Percentiles rank a stretch among this genome's conserved stretches.
Evolutionary conservation across 1,140 invertebrate species (phyloP).

Genomic region (Solenopsis invicta): DNA sequence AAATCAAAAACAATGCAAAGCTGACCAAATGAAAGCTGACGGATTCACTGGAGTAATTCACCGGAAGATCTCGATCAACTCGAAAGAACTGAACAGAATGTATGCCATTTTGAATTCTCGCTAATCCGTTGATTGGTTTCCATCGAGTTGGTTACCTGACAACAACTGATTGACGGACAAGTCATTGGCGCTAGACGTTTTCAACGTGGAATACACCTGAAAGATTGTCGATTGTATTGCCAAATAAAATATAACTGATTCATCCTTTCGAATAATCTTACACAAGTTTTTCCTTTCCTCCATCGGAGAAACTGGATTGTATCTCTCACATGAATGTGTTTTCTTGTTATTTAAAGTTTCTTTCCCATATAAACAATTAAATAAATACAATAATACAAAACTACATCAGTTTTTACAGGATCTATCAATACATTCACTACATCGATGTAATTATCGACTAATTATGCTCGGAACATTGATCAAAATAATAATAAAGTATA

Average conservation of each 20-base stretch:
- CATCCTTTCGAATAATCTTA: slow-evolving; percentile 52
- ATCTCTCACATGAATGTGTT: slow-evolving; percentile 36
- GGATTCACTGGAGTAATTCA: slow-evolving; percentile 17
- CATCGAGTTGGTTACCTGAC: slow-evolving; percentile 66
- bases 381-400: not conserved
- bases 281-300: not conserved
- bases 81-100: slow-evolving; percentile 7
- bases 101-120: slow-evolving; percentile 16
- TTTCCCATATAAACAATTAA: not conserved
- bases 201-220: slow-evolving; percentile 50
- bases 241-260: slow-evolving; percentile 64
- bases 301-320: not conserved
- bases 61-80: slow-evolving; percentile 21
- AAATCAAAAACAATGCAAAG: slow-evolving; percentile 36
- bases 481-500: not conserved
- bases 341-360: slow-evolving; percentile 14
- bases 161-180: slow-evolving; percentile 62
- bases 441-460: not conserved
- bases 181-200: not conserved
- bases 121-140: slow-evolving; percentile 77
- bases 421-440: not conserved
- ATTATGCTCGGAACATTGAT: not conserved
- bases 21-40: slow-evolving; percentile 13
- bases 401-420: not conserved
- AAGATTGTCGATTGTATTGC: slow-evolving; percentile 38